phyloP scores from a whole-genome alignment of 1,140 invertebrate species.

The Neodiprion virginianus region DNA sequence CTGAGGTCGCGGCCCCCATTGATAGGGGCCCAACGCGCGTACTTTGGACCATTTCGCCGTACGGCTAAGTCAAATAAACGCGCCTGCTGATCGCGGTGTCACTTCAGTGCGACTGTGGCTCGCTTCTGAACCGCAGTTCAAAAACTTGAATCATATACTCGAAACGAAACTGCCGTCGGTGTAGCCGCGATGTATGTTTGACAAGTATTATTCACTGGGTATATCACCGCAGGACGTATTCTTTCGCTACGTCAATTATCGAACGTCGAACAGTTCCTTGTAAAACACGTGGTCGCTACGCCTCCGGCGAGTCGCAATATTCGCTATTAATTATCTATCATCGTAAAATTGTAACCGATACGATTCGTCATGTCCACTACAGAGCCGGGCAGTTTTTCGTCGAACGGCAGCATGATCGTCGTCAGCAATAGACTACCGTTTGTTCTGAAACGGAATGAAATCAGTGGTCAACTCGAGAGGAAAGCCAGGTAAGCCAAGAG shows the following conservation, averaged over 20 bases:
- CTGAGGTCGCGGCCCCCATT: constrained; percentile 55
- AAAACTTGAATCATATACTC: not conserved
- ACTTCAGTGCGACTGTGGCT: constrained; percentile 53
- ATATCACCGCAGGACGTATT: too few species aligned
- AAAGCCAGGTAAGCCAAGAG: constrained; percentile 77
- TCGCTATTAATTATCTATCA: too few species aligned
- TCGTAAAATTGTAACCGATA: too few species aligned
- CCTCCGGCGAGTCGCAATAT: too few species aligned
- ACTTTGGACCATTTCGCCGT: constrained; percentile 58
- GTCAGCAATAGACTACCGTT: constrained; percentile 90
- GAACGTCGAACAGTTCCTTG: too few species aligned
- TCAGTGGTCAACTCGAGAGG: constrained; percentile 74
- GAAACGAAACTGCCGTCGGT: too few species aligned
- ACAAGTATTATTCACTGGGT: too few species aligned
- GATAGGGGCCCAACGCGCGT: constrained; percentile 48
- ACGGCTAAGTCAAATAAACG: constrained; percentile 54
- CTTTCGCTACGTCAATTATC: too few species aligned
- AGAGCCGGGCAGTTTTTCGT: constrained; percentile 55
- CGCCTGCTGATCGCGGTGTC: constrained; percentile 37
- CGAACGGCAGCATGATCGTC: constrained; percentile 80
- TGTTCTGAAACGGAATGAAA: constrained; percentile 77
- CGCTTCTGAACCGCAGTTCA: constrained; percentile 35
- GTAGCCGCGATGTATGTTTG: too few species aligned
- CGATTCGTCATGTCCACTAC: constrained; percentile 35
- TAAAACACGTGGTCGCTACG: too few species aligned